Evolutionary conservation across 2,888 invertebrate species (phyloP).

Genomic region (Agrochola macilenta): DNA sequence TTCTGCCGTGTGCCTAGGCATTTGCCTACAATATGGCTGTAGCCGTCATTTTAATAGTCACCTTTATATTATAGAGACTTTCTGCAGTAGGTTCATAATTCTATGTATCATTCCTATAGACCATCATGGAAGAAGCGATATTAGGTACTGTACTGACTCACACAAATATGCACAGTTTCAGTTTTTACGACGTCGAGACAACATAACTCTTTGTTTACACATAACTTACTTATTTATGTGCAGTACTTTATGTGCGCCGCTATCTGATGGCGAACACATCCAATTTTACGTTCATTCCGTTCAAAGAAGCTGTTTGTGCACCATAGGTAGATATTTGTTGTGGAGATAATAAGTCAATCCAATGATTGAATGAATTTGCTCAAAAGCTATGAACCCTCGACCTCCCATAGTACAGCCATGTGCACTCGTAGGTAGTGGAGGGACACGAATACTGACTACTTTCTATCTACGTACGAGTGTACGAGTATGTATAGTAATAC

Average conservation of each 20-base stretch:
- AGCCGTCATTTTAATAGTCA: background rate
- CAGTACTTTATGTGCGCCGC: conserved; percentile 22
- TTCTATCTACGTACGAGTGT: background rate
- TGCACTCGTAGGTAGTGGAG: too few relatives aligned
- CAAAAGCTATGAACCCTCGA: background rate
- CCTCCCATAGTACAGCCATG: too few relatives aligned
- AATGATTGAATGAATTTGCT: conserved; percentile 30
- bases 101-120: background rate
- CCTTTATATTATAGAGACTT: background rate
- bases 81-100: too few relatives aligned
- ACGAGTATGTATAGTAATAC: background rate
- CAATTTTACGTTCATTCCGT: conserved; percentile 31
- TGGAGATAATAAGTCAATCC: conserved; percentile 14
- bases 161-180: conserved; percentile 13
- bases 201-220: conserved; percentile 44
- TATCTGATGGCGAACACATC: conserved; percentile 42
- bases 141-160: background rate
- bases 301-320: conserved; percentile 33
- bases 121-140: background rate
- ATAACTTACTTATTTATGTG: conserved; percentile 36
- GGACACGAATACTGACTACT: too few relatives aligned
- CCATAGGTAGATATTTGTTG: background rate
- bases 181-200: conserved; percentile 59
- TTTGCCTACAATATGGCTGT: too few relatives aligned
- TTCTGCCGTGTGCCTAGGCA: too few relatives aligned